These are phyloP conservation scores for Prietella phreatophila DNA, from an alignment of 2,113 vertebrate genomes.

Conservation along the genomic window DNA sequence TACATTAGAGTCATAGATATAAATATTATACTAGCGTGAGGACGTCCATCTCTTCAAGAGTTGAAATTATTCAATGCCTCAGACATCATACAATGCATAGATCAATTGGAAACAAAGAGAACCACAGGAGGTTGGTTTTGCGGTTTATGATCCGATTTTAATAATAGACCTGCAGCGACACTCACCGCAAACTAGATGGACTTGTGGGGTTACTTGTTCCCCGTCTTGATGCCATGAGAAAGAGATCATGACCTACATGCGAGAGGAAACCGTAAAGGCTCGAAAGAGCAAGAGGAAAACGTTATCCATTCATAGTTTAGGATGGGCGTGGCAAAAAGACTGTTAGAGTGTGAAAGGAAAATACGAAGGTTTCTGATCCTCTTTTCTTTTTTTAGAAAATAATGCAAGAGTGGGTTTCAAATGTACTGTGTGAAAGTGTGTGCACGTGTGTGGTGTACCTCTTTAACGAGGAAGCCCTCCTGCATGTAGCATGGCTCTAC, in stretches of 20 bases:
- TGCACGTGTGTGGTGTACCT: constrained; percentile 72
- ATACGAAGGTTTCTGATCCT: background rate
- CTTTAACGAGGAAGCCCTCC: constrained; percentile 85
- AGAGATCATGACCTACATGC: background rate
- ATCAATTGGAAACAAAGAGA: background rate
- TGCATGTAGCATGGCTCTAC: constrained; percentile 87
- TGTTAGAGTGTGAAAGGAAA: background rate
- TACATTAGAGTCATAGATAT: too few species aligned
- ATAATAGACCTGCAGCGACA: background rate
- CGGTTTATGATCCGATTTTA: background rate
- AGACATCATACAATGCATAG: background rate
- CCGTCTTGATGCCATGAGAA: too few species aligned
- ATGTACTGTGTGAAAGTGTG: background rate
- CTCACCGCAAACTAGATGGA: background rate
- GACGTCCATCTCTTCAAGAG: background rate
- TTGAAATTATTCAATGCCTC: background rate
- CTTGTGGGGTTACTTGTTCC: background rate
- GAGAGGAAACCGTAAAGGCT: background rate
- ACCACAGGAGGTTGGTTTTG: too few species aligned
- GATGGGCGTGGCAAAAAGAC: background rate
- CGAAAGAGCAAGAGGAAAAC: background rate
- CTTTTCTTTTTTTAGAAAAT: background rate
- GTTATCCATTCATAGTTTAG: background rate
- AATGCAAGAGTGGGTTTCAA: background rate
- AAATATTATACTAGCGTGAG: background rate